Evolutionary conservation across 2,888 invertebrate genomes (phyloP).

Genomic region (Drosophila macrospina): DNA sequence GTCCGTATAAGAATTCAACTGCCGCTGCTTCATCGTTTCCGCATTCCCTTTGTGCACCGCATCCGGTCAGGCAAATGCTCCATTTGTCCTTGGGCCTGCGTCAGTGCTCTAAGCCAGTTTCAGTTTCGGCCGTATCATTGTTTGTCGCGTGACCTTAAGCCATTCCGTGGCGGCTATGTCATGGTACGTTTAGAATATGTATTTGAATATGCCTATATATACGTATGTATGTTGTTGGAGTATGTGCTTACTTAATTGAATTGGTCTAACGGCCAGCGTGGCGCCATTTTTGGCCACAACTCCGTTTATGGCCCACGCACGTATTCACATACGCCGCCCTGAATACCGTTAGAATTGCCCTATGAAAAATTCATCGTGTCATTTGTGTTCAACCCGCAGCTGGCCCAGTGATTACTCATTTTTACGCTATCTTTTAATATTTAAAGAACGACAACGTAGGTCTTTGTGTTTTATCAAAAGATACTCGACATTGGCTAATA

Average conservation of each 20-base stretch:
- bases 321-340: conserved; percentile 41
- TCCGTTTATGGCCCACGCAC: conserved; percentile 66
- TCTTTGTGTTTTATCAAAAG: conserved; percentile 41
- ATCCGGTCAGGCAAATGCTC: conserved; percentile 44
- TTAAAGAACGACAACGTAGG: conserved; percentile 12
- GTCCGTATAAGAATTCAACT: conserved; percentile 26
- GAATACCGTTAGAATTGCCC: conserved; percentile 66
- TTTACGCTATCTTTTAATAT: conserved; percentile 29
- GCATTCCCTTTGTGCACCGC: conserved; percentile 49
- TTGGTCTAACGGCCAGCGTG: conserved; percentile 50
- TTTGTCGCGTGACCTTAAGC: conserved; percentile 72
- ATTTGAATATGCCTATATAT: conserved; percentile 20
- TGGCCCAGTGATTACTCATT: conserved; percentile 27
- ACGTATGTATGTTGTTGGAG: background rate
- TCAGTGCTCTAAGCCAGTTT: conserved; percentile 19
- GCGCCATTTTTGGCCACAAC: conserved; percentile 48
- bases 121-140: conserved; percentile 45
- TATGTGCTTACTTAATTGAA: conserved; percentile 57
- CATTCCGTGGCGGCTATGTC: conserved; percentile 46
- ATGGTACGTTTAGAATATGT: conserved; percentile 32
- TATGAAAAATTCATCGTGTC: conserved; percentile 51
- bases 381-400: conserved; percentile 14
- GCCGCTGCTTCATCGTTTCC: conserved; percentile 49
- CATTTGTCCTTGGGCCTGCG: conserved; percentile 52
- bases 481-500: background rate